phyloP scores from a whole-genome alignment of 2,797 vertebrate genomes.

The Cossypha caffra region DNA sequence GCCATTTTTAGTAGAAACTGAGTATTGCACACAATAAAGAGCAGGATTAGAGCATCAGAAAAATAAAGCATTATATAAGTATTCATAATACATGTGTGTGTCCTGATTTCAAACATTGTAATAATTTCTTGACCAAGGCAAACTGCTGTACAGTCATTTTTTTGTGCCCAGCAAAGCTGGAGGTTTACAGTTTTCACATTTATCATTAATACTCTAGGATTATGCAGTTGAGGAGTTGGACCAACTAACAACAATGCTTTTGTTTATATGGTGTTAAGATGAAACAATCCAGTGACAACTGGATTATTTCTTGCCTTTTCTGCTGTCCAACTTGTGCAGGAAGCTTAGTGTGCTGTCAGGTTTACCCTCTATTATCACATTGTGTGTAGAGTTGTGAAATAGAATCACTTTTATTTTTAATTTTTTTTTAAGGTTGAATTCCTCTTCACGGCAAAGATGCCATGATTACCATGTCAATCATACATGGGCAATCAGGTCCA shows the following conservation, averaged over 20 bases:
- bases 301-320: conserved; percentile 72
- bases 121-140: conserved; percentile 47
- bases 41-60: neutral
- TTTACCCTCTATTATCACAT: conserved; percentile 39
- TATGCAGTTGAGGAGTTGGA: conserved; percentile 33
- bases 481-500: conserved; percentile 4
- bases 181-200: conserved; percentile 57
- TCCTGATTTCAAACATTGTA: neutral
- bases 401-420: neutral
- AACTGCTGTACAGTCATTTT: conserved; percentile 40
- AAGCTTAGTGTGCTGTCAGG: conserved; percentile 63
- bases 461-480: conserved; percentile 17
- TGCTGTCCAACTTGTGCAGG: conserved; percentile 68
- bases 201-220: conserved; percentile 60
- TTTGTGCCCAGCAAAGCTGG: conserved; percentile 3
- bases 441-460: neutral
- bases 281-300: conserved; percentile 61
- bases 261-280: conserved; percentile 50
- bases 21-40: conserved; percentile 16
- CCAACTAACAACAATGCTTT: conserved; percentile 57
- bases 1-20: conserved; percentile 35
- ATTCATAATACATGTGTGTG: neutral
- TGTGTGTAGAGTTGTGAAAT: conserved; percentile 45
- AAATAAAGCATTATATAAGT: neutral
- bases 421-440: neutral